Evolutionary conservation across 2,113 vertebrate genomes (phyloP), one percentile per base, ranked within the genome.

Genomic region (Oriolus oriolus): DNA sequence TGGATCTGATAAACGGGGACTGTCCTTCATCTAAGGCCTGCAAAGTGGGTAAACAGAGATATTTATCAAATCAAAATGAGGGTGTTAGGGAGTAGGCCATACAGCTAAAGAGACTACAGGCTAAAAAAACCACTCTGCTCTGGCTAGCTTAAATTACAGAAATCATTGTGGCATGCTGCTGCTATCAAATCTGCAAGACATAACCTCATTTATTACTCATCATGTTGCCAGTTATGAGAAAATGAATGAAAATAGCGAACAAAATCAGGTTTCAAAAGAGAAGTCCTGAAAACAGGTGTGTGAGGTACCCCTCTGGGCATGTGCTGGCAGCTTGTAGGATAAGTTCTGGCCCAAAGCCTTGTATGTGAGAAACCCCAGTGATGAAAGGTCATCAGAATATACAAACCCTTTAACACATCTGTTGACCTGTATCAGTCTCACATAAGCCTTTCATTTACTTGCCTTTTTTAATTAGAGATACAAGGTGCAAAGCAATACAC

Each of bases 181-280:
- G 3, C 52, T 42, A 78, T 54, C 89, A 86, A 80, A 82, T 73
- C 13, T 66, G 44, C 24, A 60, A 81, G 74, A 50, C 28, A 50
- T 68, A 91, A 79, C 23, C 33, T 89, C 87, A 74, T 73, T 95
- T 95, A 90, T 89, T 73, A 95, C 26, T 86, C 52, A 90, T 79
- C 20, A 30, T 53, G 11, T 79, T 63, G 20, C 27, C 39, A 70
- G 49, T 42, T 56, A 52, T 5, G 54, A 66, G 61, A 88, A 94
- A 88, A 77, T 41, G 26, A 84, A 78, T 85, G 23, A 89, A 85
- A 91, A 84, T 17, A 61, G 28, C 31, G 65, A 88, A 70, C 7
- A 71, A 77, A 93, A 71, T 68, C 26, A 54, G 28, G 11, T 81
- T 90, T 90, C 65, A 47, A 49, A 82, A 74, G 22, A 82, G 71